Evolutionary conservation across 2,113 vertebrate species (phyloP).

Genomic region (Bos taurus): DNA sequence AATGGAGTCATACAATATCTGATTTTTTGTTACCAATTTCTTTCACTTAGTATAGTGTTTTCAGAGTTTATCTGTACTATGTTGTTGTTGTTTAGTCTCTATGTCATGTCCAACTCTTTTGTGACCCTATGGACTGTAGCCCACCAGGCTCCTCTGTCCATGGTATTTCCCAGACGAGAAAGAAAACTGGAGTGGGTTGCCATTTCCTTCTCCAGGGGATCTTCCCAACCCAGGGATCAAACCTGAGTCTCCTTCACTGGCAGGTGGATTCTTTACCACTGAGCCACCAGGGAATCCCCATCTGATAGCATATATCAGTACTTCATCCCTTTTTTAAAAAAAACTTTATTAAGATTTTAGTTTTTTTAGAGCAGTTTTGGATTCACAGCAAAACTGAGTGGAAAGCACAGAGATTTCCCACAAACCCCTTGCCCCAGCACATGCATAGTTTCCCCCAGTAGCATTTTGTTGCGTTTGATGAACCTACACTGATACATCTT

Average conservation of each 20-base stretch:
- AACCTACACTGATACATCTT: background rate
- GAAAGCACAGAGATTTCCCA: background rate
- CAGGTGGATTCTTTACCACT: background rate
- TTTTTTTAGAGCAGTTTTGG: background rate
- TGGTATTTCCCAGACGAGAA: background rate
- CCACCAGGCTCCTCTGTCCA: background rate
- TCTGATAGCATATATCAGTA: background rate
- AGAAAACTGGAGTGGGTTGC: background rate
- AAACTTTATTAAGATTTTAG: background rate
- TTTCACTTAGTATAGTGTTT: background rate
- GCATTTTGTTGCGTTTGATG: background rate
- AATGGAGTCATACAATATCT: background rate
- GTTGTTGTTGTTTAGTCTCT: background rate
- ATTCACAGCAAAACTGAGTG: background rate
- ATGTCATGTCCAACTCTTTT: background rate
- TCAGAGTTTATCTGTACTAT: background rate
- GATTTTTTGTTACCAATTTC: background rate
- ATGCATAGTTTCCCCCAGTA: background rate
- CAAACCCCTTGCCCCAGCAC: background rate
- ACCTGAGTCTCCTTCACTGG: background rate
- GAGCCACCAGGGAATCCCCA: background rate
- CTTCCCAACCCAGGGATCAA: background rate
- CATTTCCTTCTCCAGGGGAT: background rate
- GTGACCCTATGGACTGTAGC: background rate
- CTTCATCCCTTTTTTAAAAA: background rate